These are phyloP conservation scores for Emmelina monodactyla DNA, from an alignment of 2,888 invertebrate species.

Conservation along the genomic window DNA sequence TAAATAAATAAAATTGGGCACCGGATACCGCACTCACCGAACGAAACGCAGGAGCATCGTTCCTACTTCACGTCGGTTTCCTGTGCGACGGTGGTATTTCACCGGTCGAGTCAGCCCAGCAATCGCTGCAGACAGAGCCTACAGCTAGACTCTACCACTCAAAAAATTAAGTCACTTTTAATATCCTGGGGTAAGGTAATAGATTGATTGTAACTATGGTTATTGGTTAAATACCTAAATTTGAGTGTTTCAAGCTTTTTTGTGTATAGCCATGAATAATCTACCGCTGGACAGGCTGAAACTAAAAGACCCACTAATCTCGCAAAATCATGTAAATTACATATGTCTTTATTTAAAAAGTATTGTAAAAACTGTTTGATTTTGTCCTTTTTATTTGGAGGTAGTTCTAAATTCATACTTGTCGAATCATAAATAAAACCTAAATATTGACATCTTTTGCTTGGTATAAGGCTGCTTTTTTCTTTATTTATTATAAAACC, in stretches of 20 bases:
- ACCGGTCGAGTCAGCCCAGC: too few relatives aligned
- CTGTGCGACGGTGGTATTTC: too few relatives aligned
- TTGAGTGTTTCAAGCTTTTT: constrained; percentile 4
- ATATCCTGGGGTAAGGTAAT: background rate
- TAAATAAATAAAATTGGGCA: too few relatives aligned
- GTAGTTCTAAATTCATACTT: background rate
- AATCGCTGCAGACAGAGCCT: too few relatives aligned
- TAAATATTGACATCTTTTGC: background rate
- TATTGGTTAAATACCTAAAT: background rate
- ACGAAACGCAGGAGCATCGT: too few relatives aligned
- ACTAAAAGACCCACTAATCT: constrained; percentile 8
- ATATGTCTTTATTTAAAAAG: background rate
- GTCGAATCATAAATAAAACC: background rate
- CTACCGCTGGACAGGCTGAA: constrained; percentile 10
- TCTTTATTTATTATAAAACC: background rate
- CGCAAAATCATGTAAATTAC: background rate
- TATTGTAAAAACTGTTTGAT: background rate
- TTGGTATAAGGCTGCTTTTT: background rate
- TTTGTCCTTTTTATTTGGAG: background rate
- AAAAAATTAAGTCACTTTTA: constrained; percentile 4
- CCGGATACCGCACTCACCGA: too few relatives aligned
- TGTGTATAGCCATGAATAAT: constrained; percentile 10
- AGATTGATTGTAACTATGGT: background rate
- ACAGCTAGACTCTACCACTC: too few relatives aligned
- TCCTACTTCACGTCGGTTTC: too few relatives aligned